A percentile compares a stretch with the other conserved stretches of the same genome.
phyloP scores from a whole-genome alignment of 2,113 vertebrate genomes.

The Muntiacus muntjak region DNA sequence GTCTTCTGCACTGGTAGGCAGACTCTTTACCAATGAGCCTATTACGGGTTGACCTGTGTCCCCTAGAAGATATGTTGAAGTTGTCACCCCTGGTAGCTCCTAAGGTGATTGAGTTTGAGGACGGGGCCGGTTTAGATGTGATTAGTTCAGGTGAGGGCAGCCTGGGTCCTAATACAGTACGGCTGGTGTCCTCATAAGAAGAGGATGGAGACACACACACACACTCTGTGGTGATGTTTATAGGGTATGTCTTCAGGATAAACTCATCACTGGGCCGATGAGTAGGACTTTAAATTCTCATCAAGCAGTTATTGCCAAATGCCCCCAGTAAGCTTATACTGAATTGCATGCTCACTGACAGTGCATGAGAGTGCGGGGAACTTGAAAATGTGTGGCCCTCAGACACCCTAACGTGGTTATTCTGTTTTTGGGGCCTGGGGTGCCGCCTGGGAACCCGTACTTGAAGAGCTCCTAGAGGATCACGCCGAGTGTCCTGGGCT shows the following conservation, averaged over 20 bases:
- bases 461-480: background rate
- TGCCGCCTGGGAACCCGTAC: background rate
- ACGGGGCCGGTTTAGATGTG: background rate
- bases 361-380: background rate
- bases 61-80: background rate
- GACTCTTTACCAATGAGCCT: background rate
- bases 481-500: background rate
- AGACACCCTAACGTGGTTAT: background rate
- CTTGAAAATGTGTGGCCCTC: background rate
- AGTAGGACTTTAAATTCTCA: background rate
- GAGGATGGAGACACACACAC: background rate
- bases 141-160: background rate
- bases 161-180: background rate
- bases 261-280: background rate
- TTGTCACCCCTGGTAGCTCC: background rate
- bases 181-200: background rate
- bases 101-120: background rate
- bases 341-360: background rate
- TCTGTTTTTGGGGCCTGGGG: background rate
- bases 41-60: background rate
- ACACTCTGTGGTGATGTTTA: background rate
- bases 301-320: background rate
- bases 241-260: background rate
- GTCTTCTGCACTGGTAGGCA: background rate
- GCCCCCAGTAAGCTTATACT: background rate